Base-by-base conservation (phyloP, 2,888 invertebrate species). In the Thymelicus sylvestris region DNA sequence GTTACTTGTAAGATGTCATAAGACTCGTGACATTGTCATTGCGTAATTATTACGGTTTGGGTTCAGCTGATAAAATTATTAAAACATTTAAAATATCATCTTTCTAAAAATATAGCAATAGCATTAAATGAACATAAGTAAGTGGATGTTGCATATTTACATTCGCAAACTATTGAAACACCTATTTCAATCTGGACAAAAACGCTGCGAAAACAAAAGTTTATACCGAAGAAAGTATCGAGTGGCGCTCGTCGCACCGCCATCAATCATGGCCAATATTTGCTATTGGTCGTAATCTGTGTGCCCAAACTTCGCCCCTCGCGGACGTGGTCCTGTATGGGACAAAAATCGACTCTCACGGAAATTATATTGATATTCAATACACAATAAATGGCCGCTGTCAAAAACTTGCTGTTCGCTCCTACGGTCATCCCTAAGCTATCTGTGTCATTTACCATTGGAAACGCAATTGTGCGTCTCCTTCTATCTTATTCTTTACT, bases 331-430 rank as follows among this genome's bases (percentile, higher is more conserved):
- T 84, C 82, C 78, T 87, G 87, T 90, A 91, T 89, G 89, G 83
- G 85, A 87, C 92, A 92, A 92, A 91, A 92, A 93, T 93, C 90
- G 87, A 93, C 92, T 93, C 91, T 87, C 91, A 90, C 90, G 90
- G 89, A 92, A 92, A 93, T 93, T 93, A 93, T 93, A 94, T 94
- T 93, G 93, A 93, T 94, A 94, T 94, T 93, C 93, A 93, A 94
- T 94, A 93, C 91, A 93, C 93, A 93, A 93, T 88, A 93, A 93
- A 94, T 94, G 92, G 91, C 82, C 80, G 83, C 93, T 94, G 93
- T 94, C 94, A 93, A 91, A 93, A 93, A 93, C 93, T 92, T 92
- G 92, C 92, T 93, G 93, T 92, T 93, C 93, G 90, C 92, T 93
- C 90, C 91, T 93, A 92, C 93, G 93, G 93, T 93, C 93, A 94